Base-by-base conservation (phyloP, 1,140 invertebrate species). In the Zaprionus ornatus region DNA sequence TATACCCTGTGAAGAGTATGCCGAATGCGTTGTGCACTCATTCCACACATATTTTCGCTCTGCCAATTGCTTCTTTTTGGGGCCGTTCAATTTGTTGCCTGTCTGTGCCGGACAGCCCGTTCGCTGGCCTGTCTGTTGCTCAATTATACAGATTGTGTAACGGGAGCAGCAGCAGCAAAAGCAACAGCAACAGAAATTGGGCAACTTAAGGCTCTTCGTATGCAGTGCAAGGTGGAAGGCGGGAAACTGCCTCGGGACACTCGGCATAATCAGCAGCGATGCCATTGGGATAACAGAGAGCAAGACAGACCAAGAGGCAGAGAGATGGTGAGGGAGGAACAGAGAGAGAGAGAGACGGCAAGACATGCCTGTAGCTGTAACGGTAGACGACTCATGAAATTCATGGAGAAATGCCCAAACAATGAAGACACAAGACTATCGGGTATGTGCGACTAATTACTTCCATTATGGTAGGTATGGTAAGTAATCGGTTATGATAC, bases 111-210 rank as follows among this genome's bases (percentile, higher is more conserved):
- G 73, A 48, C 62, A 67, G 61, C 29, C 50, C 50, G 60, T 61
- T 59, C 62, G 54, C 61, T 42, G 48, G 10, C 25, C 71, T 37
- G 48, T 52, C 29, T 78, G 61, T 65, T 68, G 76, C 83, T 85
- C 79, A 85, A 85, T 85, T 85, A 85, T 87, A 85, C 82, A 77
- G 79, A 85, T 85, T 82, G 79, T 64, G 45, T 59, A 21, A 48
- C 37, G 52, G 54, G 45, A 55, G 42, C 71, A 73, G 23, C 62
- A 52, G 40, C 37, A 55, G 13, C 40, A n/a, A n/a, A n/a, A n/a
- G n/a, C n/a, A 65, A 23, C 3, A 45, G 10, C 56, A 57, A 27
- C n/a, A 25, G 6, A n/a, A 54, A 35, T 17, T 9, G 17, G 45
- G 32, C 13, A 61, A 74, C 70, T 74, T 52, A 65, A 42, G 60